A percentile compares a stretch with the other conserved stretches of the same genome.
These are phyloP conservation scores for Leucania comma DNA, from an alignment of 2,888 invertebrate genomes.

Conservation along the genomic window DNA sequence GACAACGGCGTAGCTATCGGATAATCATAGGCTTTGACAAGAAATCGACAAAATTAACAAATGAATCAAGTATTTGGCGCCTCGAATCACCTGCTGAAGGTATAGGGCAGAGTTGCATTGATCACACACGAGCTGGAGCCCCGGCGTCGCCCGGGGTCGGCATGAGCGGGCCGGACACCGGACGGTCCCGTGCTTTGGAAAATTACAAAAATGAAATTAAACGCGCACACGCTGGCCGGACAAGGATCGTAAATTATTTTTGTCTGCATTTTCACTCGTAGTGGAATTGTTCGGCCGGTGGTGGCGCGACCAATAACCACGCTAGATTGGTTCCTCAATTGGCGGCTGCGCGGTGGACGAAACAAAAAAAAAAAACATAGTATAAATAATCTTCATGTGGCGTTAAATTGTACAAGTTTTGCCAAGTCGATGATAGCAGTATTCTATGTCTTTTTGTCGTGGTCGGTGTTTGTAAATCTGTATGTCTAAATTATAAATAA, in stretches of 20 bases:
- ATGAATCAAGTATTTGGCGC: constrained; percentile 77
- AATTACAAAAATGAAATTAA: constrained; percentile 60
- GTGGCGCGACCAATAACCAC: constrained; percentile 64
- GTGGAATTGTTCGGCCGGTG: constrained; percentile 53
- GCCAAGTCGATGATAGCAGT: constrained; percentile 67
- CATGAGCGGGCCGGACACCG: constrained; percentile 65
- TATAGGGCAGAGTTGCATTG: constrained; percentile 69
- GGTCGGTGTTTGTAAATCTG: constrained; percentile 68
- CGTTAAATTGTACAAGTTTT: constrained; percentile 63
- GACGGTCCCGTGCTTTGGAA: constrained; percentile 70
- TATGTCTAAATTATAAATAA: constrained; percentile 66
- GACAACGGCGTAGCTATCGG: constrained; percentile 80
- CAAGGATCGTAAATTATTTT: constrained; percentile 47
- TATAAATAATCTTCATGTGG: constrained; percentile 64
- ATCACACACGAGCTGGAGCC: constrained; percentile 61
- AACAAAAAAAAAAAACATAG: constrained; percentile 58
- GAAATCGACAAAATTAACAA: constrained; percentile 73
- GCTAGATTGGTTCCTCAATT: constrained; percentile 72
- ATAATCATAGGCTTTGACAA: constrained; percentile 81
- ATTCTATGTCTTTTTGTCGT: constrained; percentile 69
- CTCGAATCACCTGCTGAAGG: constrained; percentile 69
- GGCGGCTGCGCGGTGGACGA: constrained; percentile 70
- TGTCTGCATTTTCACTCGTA: constrained; percentile 51
- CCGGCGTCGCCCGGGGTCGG: constrained; percentile 61
- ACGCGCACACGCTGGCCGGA: constrained; percentile 44